These are phyloP conservation scores for Marcusenius ussheri DNA, from an alignment of 2,113 vertebrate genomes.

Conservation along the genomic window DNA sequence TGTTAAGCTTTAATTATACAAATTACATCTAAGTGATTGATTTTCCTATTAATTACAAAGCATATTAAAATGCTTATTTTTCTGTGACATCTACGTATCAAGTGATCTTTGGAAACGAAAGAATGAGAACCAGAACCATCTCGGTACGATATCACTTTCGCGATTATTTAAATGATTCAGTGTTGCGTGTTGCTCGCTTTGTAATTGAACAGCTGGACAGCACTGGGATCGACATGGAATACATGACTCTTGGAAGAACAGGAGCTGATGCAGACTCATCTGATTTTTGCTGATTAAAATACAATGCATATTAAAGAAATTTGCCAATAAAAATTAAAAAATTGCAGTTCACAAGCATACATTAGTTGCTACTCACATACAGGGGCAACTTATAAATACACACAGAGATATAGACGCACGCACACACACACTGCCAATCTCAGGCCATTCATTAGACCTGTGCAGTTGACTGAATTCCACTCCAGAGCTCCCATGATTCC, in stretches of 20 bases:
- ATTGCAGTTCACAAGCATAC: background rate
- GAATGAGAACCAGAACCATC: background rate
- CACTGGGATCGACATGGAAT: background rate
- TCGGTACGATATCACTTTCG: background rate
- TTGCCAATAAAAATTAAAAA: background rate
- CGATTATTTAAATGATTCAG: constrained; percentile 6
- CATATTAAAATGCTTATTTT: constrained; percentile 15
- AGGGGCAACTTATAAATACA: background rate
- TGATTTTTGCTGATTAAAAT: background rate
- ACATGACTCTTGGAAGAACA: background rate
- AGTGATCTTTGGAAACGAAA: constrained; percentile 3
- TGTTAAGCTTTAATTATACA: constrained; percentile 16
- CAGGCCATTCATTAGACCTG: background rate
- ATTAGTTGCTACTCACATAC: background rate
- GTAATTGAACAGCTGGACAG: background rate
- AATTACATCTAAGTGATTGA: constrained; percentile 23
- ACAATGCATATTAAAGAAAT: background rate
- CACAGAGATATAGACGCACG: background rate
- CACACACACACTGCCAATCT: background rate
- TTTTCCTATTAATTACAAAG: constrained; percentile 19
- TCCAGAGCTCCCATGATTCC: background rate
- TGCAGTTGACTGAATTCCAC: background rate
- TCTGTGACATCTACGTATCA: constrained; percentile 14
- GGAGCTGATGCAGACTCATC: background rate
- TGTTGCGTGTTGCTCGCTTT: background rate